Conservation (phyloP, 92 coral and sea anemone genomes). For the Heteractis magnifica region DNA sequence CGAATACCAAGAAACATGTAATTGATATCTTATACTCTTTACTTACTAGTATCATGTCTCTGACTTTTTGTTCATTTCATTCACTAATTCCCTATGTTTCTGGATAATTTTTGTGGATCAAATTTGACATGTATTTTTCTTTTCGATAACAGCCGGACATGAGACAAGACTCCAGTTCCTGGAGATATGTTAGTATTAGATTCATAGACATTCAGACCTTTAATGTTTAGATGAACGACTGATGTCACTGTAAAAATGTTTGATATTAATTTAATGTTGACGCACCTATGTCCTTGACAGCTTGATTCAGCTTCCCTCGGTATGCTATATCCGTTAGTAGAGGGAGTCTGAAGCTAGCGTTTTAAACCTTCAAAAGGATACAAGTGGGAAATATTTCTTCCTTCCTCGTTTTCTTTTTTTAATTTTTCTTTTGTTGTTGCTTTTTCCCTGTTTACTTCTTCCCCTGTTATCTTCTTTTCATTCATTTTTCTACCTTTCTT, state of each 20-base stretch:
- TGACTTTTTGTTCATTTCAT: neutral
- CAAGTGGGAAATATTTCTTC: too few species aligned
- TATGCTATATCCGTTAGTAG: too few species aligned
- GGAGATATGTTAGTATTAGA: slow-evolving; percentile 4
- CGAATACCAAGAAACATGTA: too few species aligned
- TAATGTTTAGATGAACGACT: neutral
- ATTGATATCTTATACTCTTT: too few species aligned
- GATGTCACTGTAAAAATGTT: too few species aligned
- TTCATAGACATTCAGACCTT: neutral
- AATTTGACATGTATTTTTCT: neutral
- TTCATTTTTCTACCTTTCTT: neutral
- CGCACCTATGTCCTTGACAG: too few species aligned
- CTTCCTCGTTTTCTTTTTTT: neutral
- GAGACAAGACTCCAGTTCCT: neutral
- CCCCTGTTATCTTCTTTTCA: neutral
- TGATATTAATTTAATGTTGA: too few species aligned
- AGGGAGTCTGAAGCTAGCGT: too few species aligned
- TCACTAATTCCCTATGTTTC: neutral
- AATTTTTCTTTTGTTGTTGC: neutral
- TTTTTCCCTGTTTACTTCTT: neutral
- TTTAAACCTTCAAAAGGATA: too few species aligned
- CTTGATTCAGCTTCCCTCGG: too few species aligned
- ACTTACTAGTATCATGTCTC: too few species aligned
- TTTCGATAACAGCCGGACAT: slow-evolving; percentile 5
- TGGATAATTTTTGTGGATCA: neutral